Evolutionary conservation across 2,888 invertebrate genomes (phyloP), one percentile per base, ranked within the genome.

Genomic region (Drosophila niveifrons): DNA sequence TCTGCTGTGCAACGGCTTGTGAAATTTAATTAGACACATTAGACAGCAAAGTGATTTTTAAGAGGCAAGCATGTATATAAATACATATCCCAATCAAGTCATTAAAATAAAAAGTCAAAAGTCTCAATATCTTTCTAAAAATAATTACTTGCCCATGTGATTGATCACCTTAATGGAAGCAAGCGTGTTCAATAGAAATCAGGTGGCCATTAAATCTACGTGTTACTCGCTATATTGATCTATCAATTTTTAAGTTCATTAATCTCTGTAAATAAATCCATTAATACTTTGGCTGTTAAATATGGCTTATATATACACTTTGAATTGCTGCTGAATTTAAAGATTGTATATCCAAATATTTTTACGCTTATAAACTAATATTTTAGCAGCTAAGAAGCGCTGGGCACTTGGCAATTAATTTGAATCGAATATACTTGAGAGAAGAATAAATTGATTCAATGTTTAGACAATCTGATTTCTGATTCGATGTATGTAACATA

Each of bases 11-110:
- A 83, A 63, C 75, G 67, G 55, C 72, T 65, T 78, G 86, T 86
- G 66, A 86, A 83, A 86, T 86, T 86, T 80, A 80, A 86, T 86
- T 83, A 75, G 67, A 72, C 64, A 53, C 67, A 66, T 68, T 75
- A 66, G 44, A 61, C 67, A 58, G 66, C 55, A 57, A 72, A 76
- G 50, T 76, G 66, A 71, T 59, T 74, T 74, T 66, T 72, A 34
- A 74, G 64, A 55, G 51, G 28, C 7, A n/a, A 36, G 23, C 31
- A 69, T 58, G 34, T 48, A 44, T 28, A 52, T 18, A 51, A 51
- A 48, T 52, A 39, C 46, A 34, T 55, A 29, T 34, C 39, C 43
- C 11, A 36, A n/a, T 36, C 50, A 52, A 67, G 56, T 44, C 56
- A 51, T 57, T 57, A 46, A 29, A 58, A 52, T 46, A 29, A 44